Percentiles rank a stretch among this genome's conserved stretches.
Conservation (phyloP, 64 coral and sea anemone genomes). For the Hydrozoanthus tunicans region DNA sequence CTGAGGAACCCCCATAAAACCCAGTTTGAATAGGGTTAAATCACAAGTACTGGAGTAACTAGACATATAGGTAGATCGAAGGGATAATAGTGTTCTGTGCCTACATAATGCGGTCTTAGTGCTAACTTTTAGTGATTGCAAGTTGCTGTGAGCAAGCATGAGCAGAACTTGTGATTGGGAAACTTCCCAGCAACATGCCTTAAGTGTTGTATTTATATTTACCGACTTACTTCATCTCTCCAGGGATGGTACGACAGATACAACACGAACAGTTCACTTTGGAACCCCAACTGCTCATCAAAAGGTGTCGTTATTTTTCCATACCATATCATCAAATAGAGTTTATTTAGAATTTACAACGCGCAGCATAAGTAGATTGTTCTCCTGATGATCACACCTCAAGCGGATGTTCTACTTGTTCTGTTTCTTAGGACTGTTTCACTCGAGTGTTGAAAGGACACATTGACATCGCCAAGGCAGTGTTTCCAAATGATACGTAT, state of each 20-base stretch:
- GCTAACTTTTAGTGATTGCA: no score
- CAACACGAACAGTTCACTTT: constrained; percentile 96
- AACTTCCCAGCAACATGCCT: no score
- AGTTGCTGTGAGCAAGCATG: no score
- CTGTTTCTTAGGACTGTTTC: constrained; percentile 73
- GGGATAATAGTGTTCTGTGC: no score
- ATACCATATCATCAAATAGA: not conserved
- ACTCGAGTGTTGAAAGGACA: constrained; percentile 90
- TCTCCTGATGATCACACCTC: not conserved
- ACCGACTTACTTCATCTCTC: not conserved
- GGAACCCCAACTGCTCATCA: constrained; percentile 76
- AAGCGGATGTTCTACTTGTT: not conserved
- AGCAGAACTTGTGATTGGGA: no score
- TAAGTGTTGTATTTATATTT: no score
- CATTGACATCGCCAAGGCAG: constrained; percentile 86
- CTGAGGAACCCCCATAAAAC: no score
- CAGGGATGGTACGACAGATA: constrained; percentile 88
- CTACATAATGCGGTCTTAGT: no score
- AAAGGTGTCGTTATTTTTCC: constrained; percentile 42
- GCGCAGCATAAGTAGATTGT: not conserved
- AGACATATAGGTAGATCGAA: no score
- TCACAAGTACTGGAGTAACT: no score
- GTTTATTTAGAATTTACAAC: not conserved
- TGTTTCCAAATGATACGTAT: constrained; percentile 90
- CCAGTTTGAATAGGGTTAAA: no score